phyloP scores from a whole-genome alignment of 1,140 invertebrate species.

The Micrasema minimum region DNA sequence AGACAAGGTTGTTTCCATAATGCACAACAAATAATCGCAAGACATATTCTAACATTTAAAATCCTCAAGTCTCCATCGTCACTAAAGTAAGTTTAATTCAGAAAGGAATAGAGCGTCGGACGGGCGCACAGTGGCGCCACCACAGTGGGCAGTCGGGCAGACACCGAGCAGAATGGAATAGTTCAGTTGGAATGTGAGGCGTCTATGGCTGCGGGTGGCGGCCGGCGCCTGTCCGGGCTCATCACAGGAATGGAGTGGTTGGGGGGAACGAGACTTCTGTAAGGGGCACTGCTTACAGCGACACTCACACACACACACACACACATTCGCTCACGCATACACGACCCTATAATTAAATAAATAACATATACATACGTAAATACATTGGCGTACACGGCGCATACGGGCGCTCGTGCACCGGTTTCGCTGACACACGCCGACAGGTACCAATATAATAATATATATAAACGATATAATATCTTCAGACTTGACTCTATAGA shows the following conservation, averaged over 20 bases:
- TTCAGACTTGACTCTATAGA: conserved; percentile 54
- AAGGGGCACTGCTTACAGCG: conserved; percentile 45
- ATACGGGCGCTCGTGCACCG: conserved; percentile 16
- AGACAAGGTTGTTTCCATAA: conserved; percentile 40
- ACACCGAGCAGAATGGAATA: not conserved
- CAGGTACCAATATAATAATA: conserved; percentile 37
- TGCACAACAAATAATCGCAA: conserved; percentile 51
- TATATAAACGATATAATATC: conserved; percentile 45
- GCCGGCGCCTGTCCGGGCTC: not conserved
- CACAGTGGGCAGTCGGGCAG: no score
- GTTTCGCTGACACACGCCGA: conserved; percentile 20
- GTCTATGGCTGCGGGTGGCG: not conserved
- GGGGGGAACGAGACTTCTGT: conserved; percentile 54
- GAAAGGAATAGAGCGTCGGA: conserved; percentile 49
- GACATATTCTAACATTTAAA: conserved; percentile 49
- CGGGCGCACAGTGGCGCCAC: conserved; percentile 8
- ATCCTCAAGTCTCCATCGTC: conserved; percentile 30
- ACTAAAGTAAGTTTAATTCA: conserved; percentile 38
- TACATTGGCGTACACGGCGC: conserved; percentile 35
- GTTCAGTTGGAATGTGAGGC: not conserved
- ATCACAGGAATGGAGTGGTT: conserved; percentile 48
- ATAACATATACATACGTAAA: conserved; percentile 51
- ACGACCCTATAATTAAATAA: conserved; percentile 41
- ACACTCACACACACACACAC: conserved; percentile 26
- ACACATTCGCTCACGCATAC: conserved; percentile 30